phyloP scores from a whole-genome alignment of 1,140 invertebrate species.

The Dreissena rostriformis region DNA sequence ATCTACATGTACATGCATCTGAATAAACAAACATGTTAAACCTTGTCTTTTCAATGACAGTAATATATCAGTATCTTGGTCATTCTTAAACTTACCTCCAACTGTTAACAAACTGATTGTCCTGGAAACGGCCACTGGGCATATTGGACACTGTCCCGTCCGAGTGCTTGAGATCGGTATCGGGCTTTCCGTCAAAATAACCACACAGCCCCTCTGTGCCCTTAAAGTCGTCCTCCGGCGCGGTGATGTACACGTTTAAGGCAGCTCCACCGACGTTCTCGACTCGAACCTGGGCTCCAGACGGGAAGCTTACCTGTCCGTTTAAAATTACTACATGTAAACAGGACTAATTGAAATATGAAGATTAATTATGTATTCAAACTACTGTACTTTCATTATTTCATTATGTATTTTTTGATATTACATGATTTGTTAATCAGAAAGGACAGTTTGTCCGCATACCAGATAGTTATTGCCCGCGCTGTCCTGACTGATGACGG shows the following conservation, averaged over 20 bases:
- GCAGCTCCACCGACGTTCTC: neutral
- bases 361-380: neutral
- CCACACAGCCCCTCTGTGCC: slow-evolving; percentile 8
- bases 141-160: neutral
- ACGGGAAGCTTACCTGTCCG: neutral
- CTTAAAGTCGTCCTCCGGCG: slow-evolving; percentile 10
- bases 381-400: neutral
- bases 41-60: too few species aligned
- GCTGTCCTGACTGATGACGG: neutral
- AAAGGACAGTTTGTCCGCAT: neutral
- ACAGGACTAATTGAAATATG: too few species aligned
- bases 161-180: neutral
- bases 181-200: neutral
- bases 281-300: neutral
- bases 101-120: neutral
- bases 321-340: too few species aligned
- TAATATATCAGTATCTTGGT: too few species aligned
- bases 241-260: neutral
- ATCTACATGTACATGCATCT: too few species aligned
- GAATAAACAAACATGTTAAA: too few species aligned
- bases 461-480: slow-evolving; percentile 18
- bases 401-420: neutral
- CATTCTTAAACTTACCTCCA: neutral
- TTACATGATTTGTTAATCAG: too few species aligned
- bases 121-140: neutral